These are phyloP conservation scores for Crocallis elinguaria DNA, from an alignment of 2,888 invertebrate species.

Conservation along the genomic window DNA sequence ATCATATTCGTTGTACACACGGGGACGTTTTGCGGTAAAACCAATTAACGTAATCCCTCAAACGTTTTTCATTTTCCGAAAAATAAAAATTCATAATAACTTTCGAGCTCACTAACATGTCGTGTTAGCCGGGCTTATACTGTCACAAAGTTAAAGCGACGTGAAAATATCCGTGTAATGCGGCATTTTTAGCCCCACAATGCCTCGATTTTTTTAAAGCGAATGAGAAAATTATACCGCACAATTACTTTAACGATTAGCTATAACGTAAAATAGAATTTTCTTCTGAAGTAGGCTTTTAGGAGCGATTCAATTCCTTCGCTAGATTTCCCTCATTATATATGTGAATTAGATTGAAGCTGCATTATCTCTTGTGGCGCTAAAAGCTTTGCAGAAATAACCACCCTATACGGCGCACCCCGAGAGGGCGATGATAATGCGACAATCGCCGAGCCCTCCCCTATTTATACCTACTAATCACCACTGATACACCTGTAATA, in stretches of 20 bases:
- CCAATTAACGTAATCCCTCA: conserved; percentile 35
- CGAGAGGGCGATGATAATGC: conserved; percentile 1
- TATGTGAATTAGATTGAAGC: conserved; percentile 33
- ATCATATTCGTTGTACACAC: conserved; percentile 33
- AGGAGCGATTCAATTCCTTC: conserved; percentile 34
- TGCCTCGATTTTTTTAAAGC: conserved; percentile 23
- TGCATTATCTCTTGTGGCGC: conserved; percentile 30
- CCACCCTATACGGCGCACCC: background rate
- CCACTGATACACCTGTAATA: conserved; percentile 26
- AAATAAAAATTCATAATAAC: conserved; percentile 25
- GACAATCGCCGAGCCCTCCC: conserved; percentile 8
- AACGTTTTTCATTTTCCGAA: conserved; percentile 24
- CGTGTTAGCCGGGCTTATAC: conserved; percentile 6
- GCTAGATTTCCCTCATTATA: conserved; percentile 37
- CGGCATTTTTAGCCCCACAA: background rate
- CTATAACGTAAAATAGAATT: conserved; percentile 36
- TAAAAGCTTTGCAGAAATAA: conserved; percentile 23
- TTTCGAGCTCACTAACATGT: conserved; percentile 12
- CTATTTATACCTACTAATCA: conserved; percentile 26
- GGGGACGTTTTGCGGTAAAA: conserved; percentile 42
- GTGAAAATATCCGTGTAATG: background rate
- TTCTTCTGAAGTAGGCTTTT: conserved; percentile 30
- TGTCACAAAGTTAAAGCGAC: conserved; percentile 8
- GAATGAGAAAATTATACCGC: conserved; percentile 29
- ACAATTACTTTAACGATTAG: conserved; percentile 28